These are phyloP conservation scores for Prunella strophiata DNA, from an alignment of 2,797 vertebrate species.

Conservation along the genomic window DNA sequence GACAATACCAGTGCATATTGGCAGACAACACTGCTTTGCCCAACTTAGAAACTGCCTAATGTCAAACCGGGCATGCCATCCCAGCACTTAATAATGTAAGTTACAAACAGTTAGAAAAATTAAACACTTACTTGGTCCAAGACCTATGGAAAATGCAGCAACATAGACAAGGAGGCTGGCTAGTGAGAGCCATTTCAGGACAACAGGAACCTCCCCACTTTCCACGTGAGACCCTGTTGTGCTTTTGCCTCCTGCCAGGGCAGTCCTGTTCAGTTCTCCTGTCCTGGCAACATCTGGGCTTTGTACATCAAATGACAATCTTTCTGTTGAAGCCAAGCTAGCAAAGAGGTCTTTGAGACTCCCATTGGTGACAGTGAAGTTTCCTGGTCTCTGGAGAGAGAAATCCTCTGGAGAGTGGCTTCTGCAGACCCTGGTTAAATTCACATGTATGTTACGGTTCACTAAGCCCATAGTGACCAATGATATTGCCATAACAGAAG, in stretches of 20 bases:
- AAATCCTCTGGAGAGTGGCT: constrained; percentile 72
- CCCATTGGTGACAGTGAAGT: constrained; percentile 56
- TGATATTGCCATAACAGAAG: constrained; percentile 87
- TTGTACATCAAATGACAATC: neutral
- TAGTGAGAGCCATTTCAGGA: constrained; percentile 90
- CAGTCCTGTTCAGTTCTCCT: constrained; percentile 33
- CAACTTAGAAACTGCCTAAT: neutral
- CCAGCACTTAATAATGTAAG: neutral
- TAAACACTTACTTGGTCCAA: constrained; percentile 93
- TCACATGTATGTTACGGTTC: constrained; percentile 85
- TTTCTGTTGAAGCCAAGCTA: constrained; percentile 16
- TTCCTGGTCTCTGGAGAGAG: constrained; percentile 29
- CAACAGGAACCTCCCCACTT: constrained; percentile 65
- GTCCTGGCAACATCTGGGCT: neutral
- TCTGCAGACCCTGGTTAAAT: constrained; percentile 86
- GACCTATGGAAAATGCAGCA: constrained; percentile 92
- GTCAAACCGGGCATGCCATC: neutral
- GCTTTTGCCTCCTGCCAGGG: neutral
- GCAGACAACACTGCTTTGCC: neutral
- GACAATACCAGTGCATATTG: neutral
- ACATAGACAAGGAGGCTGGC: constrained; percentile 90
- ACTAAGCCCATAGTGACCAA: constrained; percentile 84
- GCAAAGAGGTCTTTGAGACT: constrained; percentile 61
- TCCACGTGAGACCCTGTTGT: constrained; percentile 32
- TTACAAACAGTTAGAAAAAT: neutral